Evolutionary conservation across 1,140 invertebrate genomes (phyloP), one percentile per base, ranked within the genome.

Genomic region (Drosophila saltans): DNA sequence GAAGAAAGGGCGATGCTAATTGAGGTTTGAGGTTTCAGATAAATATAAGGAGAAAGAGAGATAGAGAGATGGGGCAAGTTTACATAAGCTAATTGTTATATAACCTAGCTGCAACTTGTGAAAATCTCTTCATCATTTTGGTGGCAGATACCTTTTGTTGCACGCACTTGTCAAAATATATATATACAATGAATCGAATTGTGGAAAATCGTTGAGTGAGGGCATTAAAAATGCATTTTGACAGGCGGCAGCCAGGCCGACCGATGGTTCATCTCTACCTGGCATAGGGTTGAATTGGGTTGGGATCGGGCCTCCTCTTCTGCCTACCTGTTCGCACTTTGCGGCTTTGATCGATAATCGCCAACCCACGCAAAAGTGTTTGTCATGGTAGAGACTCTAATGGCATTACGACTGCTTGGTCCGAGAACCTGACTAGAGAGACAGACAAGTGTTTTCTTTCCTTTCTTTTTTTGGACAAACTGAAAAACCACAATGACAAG

Each of bases 331-430:
- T 65, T 78, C 80, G 57, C 77, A 70, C 66, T 81, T 78, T 89
- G 84, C 85, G 84, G 84, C 85, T 89, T 89, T 89, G 85, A 89
- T 89, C 84, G 84, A 90, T 89, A 90, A 90, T 89, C 84, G 41
- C 80, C 80, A 56, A 80, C 80, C 83, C 80, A 83, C 85, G 81
- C 85, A 78, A 90, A 84, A 90, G 69, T 81, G 81, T 78, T 66
- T 77, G 84, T 89, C 84, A 90, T 81, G 78, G 80, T 76, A 75
- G 71, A 36, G 68, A 28, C 58, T 63, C 70, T 86, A 86, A 86
- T 86, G 83, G 83, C 83, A 88, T 86, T 86, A 86, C 72, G 64
- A 81, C 39, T 76, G 56, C 66, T 30, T 30, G 60, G 58, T 43
- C 0, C 74, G 55, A 28, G 16, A 16, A 16, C 16, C 48, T 71